A percentile compares a stretch with the other conserved stretches of the same genome.
Conservation (phyloP, 2,113 vertebrate genomes). For the Brachyistius frenatus region DNA sequence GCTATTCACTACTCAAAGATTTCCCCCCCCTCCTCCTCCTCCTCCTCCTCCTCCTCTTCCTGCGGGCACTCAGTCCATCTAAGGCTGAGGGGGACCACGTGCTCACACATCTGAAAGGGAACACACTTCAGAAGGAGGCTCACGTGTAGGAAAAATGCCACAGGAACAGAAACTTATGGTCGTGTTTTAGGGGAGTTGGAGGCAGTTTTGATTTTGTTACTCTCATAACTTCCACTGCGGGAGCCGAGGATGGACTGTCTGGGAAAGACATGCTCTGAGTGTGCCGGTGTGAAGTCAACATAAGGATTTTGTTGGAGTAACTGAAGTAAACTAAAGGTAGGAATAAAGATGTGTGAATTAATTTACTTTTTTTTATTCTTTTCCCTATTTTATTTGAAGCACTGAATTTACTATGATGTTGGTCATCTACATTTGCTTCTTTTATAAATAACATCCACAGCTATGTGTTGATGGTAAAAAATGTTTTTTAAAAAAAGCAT, state of each 20-base stretch:
- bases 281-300: slow-evolving; percentile 23
- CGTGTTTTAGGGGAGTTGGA: not conserved
- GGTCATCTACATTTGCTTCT: not conserved
- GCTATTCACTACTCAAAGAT: slow-evolving; percentile 22
- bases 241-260: slow-evolving; percentile 41
- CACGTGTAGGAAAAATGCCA: slow-evolving; percentile 13
- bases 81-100: slow-evolving; percentile 36
- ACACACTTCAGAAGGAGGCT: slow-evolving; percentile 6
- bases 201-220: slow-evolving; percentile 5
- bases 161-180: not conserved
- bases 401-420: not conserved
- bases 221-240: slow-evolving; percentile 9
- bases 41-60: slow-evolving; percentile 26
- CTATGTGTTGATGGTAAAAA: not conserved
- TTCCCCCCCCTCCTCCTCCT: slow-evolving; percentile 18
- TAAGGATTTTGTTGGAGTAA: slow-evolving; percentile 45
- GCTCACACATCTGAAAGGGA: slow-evolving; percentile 3
- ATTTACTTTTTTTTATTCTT: not conserved
- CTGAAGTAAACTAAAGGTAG: slow-evolving; percentile 57
- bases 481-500: not conserved
- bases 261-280: slow-evolving; percentile 28
- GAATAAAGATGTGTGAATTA: slow-evolving; percentile 7
- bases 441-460: not conserved
- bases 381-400: not conserved
- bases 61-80: not conserved